Percentiles rank a stretch among this genome's conserved stretches.
phyloP scores from a whole-genome alignment of 2,113 vertebrate species.

The Chitala chitala region DNA sequence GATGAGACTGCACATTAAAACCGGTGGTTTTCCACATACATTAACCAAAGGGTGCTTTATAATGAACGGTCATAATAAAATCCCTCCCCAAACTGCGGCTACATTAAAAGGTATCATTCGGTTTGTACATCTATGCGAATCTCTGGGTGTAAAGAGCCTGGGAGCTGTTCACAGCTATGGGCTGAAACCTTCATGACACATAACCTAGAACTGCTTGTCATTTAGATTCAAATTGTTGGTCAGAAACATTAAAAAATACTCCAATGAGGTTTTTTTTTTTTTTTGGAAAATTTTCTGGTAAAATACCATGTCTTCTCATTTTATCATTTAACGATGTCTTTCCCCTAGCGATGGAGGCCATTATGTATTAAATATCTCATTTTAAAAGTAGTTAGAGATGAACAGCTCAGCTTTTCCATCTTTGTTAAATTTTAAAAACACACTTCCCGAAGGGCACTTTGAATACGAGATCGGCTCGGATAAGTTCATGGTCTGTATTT shows the following conservation, averaged over 20 bases:
- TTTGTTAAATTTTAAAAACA: neutral
- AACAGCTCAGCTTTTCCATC: neutral
- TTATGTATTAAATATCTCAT: slow-evolving; percentile 2
- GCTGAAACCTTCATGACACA: neutral
- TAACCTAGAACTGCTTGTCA: neutral
- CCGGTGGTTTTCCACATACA: neutral
- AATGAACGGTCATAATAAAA: neutral
- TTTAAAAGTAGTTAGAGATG: neutral
- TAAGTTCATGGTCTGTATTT: too few species aligned
- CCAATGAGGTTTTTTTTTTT: too few species aligned
- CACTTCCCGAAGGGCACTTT: neutral
- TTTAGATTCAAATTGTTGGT: neutral
- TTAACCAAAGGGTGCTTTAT: neutral
- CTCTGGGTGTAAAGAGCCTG: too few species aligned
- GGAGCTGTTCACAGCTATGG: neutral
- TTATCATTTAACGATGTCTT: neutral
- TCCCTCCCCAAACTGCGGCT: too few species aligned
- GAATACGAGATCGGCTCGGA: too few species aligned
- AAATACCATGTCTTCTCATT: neutral
- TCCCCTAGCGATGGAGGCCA: neutral
- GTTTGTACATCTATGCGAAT: too few species aligned
- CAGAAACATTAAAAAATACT: neutral
- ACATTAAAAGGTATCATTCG: too few species aligned
- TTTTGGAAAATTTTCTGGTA: neutral
- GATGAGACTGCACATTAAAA: slow-evolving; percentile 6